Base-by-base conservation (phyloP, 1,140 invertebrate genomes). In the Ips nitidus region DNA sequence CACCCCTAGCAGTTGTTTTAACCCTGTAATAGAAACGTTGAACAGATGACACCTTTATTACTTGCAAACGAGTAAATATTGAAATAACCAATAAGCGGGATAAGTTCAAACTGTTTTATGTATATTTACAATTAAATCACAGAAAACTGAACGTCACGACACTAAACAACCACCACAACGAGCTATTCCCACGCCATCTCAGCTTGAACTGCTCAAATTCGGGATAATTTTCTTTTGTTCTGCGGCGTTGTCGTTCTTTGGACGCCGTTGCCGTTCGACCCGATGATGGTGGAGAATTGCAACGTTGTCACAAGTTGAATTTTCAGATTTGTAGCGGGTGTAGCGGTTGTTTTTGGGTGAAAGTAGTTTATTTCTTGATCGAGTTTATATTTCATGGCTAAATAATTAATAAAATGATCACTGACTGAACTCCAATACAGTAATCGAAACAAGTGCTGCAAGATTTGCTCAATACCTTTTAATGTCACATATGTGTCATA, bases 181-280 rank as follows among this genome's bases (percentile, higher is more conserved):
- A 50, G 3, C 45, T 50, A 50, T 50, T 50, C 45, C 45, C 45
- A 50, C 45, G 45, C 45, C 45, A 50, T 50, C 45, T 50, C 45
- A 50, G 3, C 22, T 50, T 50, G 2, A 50, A 50, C 45, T 50
- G 45, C 22, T 50, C 22, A 22, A 50, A 8, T 50, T 50, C 22
- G 7, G 6, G 45, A 50, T 50, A 8, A 8, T 50, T 6, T 8
- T 50, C 6, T 3, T 50, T 50, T 50, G 45, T 22, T 50, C 45
- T 50, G 7, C 45, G 22, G 22, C 22, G 7, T 50, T 50, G 45
- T 50, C 3, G 45, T 50, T 8, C 45, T 50, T 50, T 50, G 22
- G 6, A 8, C 22, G 6, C 6, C 45, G 45, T 50, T 6, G 3
- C 45, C 6, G 45, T 22, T 22, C 6, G 6, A 50, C 45, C 45